Conservation (phyloP, 2,113 vertebrate species). For the Paraplagusia blochii region DNA sequence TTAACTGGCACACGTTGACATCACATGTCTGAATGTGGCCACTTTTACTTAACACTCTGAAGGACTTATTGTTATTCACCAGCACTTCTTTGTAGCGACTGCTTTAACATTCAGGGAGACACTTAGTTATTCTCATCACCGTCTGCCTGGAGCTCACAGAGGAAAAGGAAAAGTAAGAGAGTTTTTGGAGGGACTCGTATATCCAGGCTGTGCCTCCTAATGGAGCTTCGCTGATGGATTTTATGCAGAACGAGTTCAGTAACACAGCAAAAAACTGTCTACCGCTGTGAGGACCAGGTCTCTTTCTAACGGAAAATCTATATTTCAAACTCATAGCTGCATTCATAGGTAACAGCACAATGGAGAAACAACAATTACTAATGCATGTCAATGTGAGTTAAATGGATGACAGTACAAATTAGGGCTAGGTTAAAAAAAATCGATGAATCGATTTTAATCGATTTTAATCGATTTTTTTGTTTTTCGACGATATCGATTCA, state of each 20-base stretch:
- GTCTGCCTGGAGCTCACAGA: conserved; percentile 22
- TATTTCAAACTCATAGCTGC: conserved; percentile 8
- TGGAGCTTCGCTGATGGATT: conserved; percentile 38
- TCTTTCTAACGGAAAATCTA: conserved; percentile 20
- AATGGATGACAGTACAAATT: not conserved
- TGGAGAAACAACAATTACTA: not conserved
- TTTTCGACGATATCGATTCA: too few species aligned
- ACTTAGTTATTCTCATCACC: conserved; percentile 18
- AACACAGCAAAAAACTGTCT: conserved; percentile 13
- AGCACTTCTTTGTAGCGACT: not conserved
- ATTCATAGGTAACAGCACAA: not conserved
- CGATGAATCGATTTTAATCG: too few species aligned
- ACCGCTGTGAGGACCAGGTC: conserved; percentile 9
- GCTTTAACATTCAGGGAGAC: conserved; percentile 10
- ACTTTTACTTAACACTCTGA: too few species aligned
- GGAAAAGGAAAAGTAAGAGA: conserved; percentile 5
- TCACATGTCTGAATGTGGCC: too few species aligned
- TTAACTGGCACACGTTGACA: too few species aligned
- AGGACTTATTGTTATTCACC: conserved; percentile 1
- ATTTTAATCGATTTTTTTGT: too few species aligned
- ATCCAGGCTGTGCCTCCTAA: conserved; percentile 7
- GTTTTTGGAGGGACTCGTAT: conserved; percentile 17
- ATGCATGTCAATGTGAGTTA: not conserved
- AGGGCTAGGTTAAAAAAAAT: too few species aligned
- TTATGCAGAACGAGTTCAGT: conserved; percentile 23